phyloP scores from a whole-genome alignment of 2,888 invertebrate genomes.

The Balanococcus diminutus region DNA sequence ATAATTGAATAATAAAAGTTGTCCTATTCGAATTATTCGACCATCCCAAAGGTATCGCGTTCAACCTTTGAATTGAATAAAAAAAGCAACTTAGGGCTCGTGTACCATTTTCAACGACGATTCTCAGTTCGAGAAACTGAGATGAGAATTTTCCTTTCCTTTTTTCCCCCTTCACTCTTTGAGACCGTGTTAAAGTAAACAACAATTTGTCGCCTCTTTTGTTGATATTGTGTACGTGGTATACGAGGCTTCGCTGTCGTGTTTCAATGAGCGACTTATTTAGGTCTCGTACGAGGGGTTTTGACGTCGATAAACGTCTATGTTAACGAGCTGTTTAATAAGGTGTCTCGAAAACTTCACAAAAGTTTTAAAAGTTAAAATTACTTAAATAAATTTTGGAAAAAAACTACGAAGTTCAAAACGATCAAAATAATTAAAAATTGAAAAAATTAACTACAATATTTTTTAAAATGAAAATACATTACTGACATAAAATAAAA shows the following conservation, averaged over 20 bases:
- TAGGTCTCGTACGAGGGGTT: neutral
- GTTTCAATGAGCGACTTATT: conserved; percentile 10
- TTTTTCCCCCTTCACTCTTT: too few relatives aligned
- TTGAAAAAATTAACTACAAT: neutral
- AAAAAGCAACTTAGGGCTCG: neutral
- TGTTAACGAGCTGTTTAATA: neutral
- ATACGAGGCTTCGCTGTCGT: neutral
- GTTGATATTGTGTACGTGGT: neutral
- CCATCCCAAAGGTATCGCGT: neutral
- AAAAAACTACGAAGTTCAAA: neutral
- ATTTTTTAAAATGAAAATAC: neutral
- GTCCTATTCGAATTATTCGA: neutral
- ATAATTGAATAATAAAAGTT: conserved; percentile 4
- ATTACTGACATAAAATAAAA: too few relatives aligned
- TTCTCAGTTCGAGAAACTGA: neutral
- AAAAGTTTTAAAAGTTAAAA: neutral
- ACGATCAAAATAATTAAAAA: neutral
- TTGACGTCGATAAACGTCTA: neutral
- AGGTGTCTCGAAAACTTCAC: neutral
- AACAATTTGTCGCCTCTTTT: neutral
- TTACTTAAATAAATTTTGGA: too few relatives aligned
- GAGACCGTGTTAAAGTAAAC: neutral
- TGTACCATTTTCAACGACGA: neutral
- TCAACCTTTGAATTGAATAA: conserved; percentile 18
- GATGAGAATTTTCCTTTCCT: neutral